Evolutionary conservation across 2,888 invertebrate species (phyloP).

Genomic region (Xylocampa areola): DNA sequence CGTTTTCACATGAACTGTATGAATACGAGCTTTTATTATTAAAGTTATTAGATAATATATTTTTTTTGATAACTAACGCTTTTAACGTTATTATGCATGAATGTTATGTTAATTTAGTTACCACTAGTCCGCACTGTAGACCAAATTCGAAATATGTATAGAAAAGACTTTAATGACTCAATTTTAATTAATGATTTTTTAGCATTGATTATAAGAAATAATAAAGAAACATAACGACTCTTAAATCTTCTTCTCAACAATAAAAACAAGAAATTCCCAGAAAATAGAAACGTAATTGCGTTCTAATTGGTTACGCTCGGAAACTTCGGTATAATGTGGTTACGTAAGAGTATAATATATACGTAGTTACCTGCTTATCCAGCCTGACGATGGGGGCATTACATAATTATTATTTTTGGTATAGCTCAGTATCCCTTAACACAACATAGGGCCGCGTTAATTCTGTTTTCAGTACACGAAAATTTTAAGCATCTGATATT

Average conservation of each 20-base stretch:
- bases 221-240: conserved; percentile 33
- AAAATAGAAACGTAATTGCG: conserved; percentile 35
- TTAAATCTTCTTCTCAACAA: conserved; percentile 39
- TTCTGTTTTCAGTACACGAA: no score
- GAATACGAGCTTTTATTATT: not conserved
- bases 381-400: conserved; percentile 15
- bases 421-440: no score
- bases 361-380: conserved; percentile 3
- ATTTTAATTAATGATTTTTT: conserved; percentile 45
- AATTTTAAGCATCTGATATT: no score
- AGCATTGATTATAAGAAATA: no score
- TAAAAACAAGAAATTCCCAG: conserved; percentile 24
- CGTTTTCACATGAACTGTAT: conserved; percentile 3
- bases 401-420: conserved; percentile 7
- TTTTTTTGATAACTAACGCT: no score
- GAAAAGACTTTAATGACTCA: no score
- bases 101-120: no score
- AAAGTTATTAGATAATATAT: no score
- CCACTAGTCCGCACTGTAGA: no score
- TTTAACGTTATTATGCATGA: no score
- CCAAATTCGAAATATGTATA: no score
- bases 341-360: conserved; percentile 21
- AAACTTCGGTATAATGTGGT: conserved; percentile 32
- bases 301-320: conserved; percentile 53
- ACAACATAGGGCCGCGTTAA: no score